Conservation (phyloP, 2,888 invertebrate genomes). For the Bimastos eiseni region DNA sequence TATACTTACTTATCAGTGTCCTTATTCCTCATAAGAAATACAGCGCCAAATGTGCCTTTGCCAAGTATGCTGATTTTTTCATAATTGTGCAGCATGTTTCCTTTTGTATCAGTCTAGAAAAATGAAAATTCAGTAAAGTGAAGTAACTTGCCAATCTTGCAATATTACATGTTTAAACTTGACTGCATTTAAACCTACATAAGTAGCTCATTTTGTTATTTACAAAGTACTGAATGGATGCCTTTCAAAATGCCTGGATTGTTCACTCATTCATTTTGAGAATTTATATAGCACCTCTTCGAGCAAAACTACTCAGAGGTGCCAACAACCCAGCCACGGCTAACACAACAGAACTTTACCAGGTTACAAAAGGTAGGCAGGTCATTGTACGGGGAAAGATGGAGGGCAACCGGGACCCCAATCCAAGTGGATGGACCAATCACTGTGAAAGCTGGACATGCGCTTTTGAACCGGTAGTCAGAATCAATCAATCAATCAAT, state of each 20-base stretch:
- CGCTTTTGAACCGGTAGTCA: too few species aligned
- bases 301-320: too few species aligned
- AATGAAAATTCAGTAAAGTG: background rate
- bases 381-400: too few species aligned
- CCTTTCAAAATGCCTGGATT: background rate
- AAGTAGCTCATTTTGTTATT: background rate
- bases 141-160: background rate
- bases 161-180: background rate
- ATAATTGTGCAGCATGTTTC: slow-evolving; percentile 36
- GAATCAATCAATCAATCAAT: too few species aligned
- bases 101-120: background rate
- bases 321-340: too few species aligned
- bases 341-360: too few species aligned
- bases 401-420: too few species aligned
- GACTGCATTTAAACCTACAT: background rate
- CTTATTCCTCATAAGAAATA: slow-evolving; percentile 53
- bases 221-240: background rate
- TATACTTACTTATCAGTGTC: background rate
- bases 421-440: too few species aligned
- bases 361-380: too few species aligned
- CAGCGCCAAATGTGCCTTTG: slow-evolving; percentile 56
- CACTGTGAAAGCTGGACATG: too few species aligned
- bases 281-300: too few species aligned
- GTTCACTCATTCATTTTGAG: too few species aligned
- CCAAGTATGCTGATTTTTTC: slow-evolving; percentile 50